These are phyloP conservation scores for Molanna angustata DNA, from an alignment of 2,888 invertebrate genomes.

Conservation along the genomic window DNA sequence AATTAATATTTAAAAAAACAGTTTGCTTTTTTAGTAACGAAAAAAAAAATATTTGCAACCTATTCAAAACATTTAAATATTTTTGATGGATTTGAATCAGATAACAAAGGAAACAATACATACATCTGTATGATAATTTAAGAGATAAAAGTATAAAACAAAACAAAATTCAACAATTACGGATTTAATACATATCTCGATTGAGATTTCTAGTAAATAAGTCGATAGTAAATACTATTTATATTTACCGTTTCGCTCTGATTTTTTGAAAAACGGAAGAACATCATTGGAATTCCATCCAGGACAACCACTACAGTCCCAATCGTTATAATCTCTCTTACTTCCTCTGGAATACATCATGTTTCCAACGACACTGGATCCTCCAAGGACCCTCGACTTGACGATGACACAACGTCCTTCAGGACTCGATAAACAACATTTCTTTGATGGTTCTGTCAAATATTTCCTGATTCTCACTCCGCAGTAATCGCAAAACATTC, in stretches of 20 bases:
- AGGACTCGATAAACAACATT: conserved; percentile 48
- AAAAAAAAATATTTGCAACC: no score
- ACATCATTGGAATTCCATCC: conserved; percentile 50
- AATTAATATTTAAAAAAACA: no score
- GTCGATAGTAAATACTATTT: no score
- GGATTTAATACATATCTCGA: no score
- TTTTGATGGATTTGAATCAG: no score
- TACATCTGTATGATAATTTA: no score
- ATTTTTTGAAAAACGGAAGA: conserved; percentile 48
- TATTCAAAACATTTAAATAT: no score
- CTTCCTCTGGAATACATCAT: conserved; percentile 53
- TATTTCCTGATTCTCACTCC: conserved; percentile 51
- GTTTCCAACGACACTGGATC: conserved; percentile 49
- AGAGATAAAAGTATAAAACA: no score
- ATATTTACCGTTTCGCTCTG: conserved; percentile 48
- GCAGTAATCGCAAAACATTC: conserved; percentile 36
- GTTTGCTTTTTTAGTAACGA: no score
- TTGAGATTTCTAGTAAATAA: no score
- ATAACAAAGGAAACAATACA: no score
- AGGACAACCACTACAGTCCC: conserved; percentile 43
- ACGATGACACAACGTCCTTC: conserved; percentile 49
- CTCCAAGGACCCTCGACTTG: conserved; percentile 48
- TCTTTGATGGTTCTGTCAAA: conserved; percentile 47
- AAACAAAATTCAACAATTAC: no score
- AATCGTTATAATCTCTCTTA: conserved; percentile 48